Evolutionary conservation across 2,797 vertebrate genomes (phyloP).

Genomic region (Mustela erminea): DNA sequence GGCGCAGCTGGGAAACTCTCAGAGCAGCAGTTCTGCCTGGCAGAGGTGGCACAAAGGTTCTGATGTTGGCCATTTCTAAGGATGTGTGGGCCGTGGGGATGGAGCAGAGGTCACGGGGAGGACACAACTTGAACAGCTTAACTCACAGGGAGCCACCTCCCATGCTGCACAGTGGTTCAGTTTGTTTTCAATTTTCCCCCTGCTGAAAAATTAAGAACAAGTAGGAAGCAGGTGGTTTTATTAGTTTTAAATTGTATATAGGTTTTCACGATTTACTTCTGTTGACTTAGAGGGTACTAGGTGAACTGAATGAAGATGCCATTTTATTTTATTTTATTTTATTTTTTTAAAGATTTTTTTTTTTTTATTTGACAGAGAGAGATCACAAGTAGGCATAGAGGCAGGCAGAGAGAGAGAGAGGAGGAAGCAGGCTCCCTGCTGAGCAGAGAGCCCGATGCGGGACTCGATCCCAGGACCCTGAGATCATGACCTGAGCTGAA

Average conservation of each 20-base stretch:
- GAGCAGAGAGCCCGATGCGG: no score
- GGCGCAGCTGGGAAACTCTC: not conserved
- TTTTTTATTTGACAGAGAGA: no score
- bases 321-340: no score
- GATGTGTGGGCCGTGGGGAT: not conserved
- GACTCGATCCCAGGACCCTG: no score
- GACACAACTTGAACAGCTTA: not conserved
- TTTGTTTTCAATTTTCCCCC: not conserved
- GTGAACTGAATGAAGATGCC: not conserved
- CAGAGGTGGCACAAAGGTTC: not conserved
- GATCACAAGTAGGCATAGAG: no score
- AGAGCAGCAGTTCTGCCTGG: not conserved
- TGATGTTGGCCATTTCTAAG: not conserved
- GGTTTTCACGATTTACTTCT: not conserved
- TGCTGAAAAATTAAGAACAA: constrained; percentile 29
- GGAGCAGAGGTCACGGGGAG: not conserved
- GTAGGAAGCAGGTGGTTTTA: constrained; percentile 8
- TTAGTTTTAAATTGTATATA: constrained; percentile 39
- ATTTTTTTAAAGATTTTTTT: no score
- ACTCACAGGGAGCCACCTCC: not conserved
- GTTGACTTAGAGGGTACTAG: not conserved
- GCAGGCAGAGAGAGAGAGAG: no score
- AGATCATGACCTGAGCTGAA: no score
- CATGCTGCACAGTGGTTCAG: not conserved
- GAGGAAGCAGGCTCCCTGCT: no score